A percentile compares a stretch with the other conserved stretches of the same genome.
Evolutionary conservation across 2,113 vertebrate species (phyloP).

Genomic region (Ageneiosus marmoratus): DNA sequence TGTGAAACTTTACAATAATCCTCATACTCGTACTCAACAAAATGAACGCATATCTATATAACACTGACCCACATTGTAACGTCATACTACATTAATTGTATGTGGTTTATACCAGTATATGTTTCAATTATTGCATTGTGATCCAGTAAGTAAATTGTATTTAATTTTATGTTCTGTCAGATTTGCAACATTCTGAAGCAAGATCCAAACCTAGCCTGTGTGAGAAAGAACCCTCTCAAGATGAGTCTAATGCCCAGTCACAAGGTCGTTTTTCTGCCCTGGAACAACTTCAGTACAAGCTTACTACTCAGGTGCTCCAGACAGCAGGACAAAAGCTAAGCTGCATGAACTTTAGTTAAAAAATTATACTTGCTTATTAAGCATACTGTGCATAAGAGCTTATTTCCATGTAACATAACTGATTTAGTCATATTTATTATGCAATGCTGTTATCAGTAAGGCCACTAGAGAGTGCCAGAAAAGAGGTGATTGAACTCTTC

Average conservation of each 20-base stretch:
- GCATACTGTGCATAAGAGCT: conserved; percentile 20
- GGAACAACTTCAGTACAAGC: conserved; percentile 73
- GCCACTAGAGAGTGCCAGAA: conserved; percentile 30
- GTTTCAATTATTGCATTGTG: not conserved
- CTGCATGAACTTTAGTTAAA: not conserved
- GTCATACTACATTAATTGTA: not conserved
- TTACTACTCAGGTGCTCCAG: conserved; percentile 75
- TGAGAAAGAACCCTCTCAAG: conserved; percentile 19
- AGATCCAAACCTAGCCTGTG: not conserved
- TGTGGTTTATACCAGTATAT: not conserved
- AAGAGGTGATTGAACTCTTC: conserved; percentile 29
- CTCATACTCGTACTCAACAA: not conserved
- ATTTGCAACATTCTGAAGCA: not conserved
- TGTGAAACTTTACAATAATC: not conserved
- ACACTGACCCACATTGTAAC: not conserved
- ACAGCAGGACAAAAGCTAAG: not conserved
- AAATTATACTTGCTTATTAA: conserved; percentile 4
- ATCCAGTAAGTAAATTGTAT: not conserved
- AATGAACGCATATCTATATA: not conserved
- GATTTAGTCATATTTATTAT: conserved; percentile 39
- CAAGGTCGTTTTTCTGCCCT: conserved; percentile 65
- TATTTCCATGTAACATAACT: not conserved
- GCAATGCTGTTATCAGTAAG: conserved; percentile 42
- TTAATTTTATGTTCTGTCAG: not conserved
- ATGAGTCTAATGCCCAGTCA: conserved; percentile 6